phyloP scores from a whole-genome alignment of 37 sponge, comb jelly and placozoan genomes.

The Eunapius fragilis region DNA sequence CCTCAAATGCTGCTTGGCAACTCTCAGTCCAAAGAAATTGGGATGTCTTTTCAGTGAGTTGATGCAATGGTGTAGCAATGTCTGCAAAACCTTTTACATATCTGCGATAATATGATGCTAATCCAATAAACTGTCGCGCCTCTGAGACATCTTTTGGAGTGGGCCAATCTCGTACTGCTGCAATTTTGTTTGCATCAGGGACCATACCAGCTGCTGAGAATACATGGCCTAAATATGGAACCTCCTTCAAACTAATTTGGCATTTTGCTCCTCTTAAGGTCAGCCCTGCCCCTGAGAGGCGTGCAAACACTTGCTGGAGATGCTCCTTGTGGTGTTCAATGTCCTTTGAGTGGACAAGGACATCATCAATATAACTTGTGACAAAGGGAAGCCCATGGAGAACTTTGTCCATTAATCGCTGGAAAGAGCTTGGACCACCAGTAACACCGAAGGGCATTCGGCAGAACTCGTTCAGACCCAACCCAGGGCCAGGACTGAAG shows the following conservation, averaged over 20 bases:
- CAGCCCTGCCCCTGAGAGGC: slow-evolving; percentile 44
- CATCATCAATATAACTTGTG: slow-evolving; percentile 58
- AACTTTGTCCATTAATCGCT: slow-evolving; percentile 59
- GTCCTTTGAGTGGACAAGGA: slow-evolving; percentile 29
- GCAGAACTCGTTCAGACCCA: slow-evolving; percentile 61
- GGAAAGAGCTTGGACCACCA: slow-evolving; percentile 67
- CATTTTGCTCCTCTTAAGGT: slow-evolving; percentile 58
- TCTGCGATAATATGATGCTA: slow-evolving; percentile 60
- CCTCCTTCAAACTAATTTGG: slow-evolving; percentile 32
- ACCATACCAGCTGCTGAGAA: slow-evolving; percentile 53
- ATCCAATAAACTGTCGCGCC: slow-evolving; percentile 50
- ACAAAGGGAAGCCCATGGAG: slow-evolving; percentile 54
- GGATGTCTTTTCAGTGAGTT: slow-evolving; percentile 42
- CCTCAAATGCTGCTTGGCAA: too few species aligned
- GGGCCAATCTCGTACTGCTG: slow-evolving; percentile 49
- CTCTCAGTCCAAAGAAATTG: slow-evolving; percentile 30
- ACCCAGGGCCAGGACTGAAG: slow-evolving; percentile 62
- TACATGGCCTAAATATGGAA: slow-evolving; percentile 55
- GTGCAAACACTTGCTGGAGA: slow-evolving; percentile 46
- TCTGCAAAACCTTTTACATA: slow-evolving; percentile 60
- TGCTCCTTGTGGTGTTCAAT: slow-evolving; percentile 15
- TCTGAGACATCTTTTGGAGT: slow-evolving; percentile 15
- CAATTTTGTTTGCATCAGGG: slow-evolving; percentile 54
- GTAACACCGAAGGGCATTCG: slow-evolving; percentile 56
- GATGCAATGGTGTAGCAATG: slow-evolving; percentile 53